Percentiles rank a stretch among this genome's conserved stretches.
Evolutionary conservation across 1,140 invertebrate species (phyloP).

Genomic region (Macrocentrus cingulum): DNA sequence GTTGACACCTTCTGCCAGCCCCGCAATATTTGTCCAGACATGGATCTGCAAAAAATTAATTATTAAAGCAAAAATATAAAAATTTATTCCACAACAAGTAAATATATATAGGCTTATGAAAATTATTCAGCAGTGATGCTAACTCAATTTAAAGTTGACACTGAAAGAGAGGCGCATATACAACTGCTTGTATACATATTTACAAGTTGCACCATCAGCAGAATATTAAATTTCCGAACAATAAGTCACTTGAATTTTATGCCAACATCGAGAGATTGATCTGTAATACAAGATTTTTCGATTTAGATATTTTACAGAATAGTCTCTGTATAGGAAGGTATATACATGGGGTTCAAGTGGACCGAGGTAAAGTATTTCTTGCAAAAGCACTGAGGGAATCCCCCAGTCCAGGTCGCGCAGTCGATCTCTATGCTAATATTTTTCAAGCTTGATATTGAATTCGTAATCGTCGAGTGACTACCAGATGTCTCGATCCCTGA

Average conservation of each 20-base stretch:
- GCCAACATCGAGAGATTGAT: no score
- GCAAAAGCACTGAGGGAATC: constrained; percentile 9
- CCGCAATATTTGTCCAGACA: constrained; percentile 69
- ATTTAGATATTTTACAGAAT: constrained; percentile 21
- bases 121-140: no score
- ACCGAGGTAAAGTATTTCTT: constrained; percentile 16
- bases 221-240: no score
- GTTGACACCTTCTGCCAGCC: constrained; percentile 68
- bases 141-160: no score
- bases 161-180: neutral
- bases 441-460: constrained; percentile 41
- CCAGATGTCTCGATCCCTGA: constrained; percentile 30
- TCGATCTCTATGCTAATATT: constrained; percentile 45
- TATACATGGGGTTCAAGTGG: constrained; percentile 1
- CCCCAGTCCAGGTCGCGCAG: constrained; percentile 25
- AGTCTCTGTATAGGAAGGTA: constrained; percentile 2
- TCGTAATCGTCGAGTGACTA: constrained; percentile 34
- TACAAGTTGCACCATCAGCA: no score
- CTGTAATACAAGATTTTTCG: no score
- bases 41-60: constrained; percentile 62
- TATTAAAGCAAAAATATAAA: neutral
- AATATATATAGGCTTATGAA: no score
- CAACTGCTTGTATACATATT: neutral
- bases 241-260: no score
- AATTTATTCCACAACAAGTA: no score